Evolutionary conservation across 2,888 invertebrate genomes (phyloP).

Genomic region (Scaeva pyrastri): DNA sequence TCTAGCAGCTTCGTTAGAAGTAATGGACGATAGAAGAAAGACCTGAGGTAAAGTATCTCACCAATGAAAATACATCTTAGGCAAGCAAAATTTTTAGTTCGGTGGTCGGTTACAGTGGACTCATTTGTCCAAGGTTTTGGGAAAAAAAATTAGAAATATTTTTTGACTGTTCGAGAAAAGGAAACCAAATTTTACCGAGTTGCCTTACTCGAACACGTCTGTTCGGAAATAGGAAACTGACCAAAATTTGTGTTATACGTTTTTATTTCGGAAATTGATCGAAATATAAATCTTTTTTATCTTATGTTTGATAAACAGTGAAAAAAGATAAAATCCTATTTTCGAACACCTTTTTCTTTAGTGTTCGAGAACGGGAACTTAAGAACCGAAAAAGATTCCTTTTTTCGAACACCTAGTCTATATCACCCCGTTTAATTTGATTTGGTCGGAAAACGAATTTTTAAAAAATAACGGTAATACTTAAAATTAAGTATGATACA

Average conservation of each 20-base stretch:
- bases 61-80: background rate
- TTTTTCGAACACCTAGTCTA: conserved; percentile 15
- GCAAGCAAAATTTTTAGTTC: background rate
- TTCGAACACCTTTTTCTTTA: conserved; percentile 10
- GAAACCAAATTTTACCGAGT: background rate
- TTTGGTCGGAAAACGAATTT: too few relatives aligned
- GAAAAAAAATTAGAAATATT: background rate
- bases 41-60: background rate
- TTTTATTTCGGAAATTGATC: background rate
- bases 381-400: background rate
- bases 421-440: too few relatives aligned
- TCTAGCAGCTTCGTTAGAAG: too few relatives aligned
- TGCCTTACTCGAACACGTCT: conserved; percentile 3
- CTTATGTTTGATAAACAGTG: background rate
- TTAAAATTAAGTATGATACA: too few relatives aligned
- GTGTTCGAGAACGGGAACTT: conserved; percentile 2
- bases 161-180: conserved; percentile 16
- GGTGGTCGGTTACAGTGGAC: background rate
- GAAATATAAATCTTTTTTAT: background rate
- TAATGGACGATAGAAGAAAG: too few relatives aligned
- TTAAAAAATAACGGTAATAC: too few relatives aligned
- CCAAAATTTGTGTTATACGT: background rate
- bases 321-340: conserved; percentile 2
- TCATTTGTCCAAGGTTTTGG: background rate
- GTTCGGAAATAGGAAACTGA: background rate